Conservation (phyloP, 2,888 invertebrate genomes). For the Parascotia fuliginaria region DNA sequence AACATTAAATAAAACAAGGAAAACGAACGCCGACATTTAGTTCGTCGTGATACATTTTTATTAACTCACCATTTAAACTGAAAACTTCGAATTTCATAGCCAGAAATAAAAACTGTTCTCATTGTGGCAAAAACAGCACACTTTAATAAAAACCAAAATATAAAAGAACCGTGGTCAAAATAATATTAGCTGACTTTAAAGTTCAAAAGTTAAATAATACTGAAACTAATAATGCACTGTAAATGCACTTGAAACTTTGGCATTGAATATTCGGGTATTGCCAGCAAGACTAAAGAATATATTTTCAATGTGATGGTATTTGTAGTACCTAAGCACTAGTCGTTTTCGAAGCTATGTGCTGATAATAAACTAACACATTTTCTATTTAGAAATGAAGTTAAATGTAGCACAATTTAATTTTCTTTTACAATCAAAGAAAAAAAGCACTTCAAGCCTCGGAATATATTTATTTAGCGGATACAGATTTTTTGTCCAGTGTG, state of each 20-base stretch:
- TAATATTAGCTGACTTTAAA: conserved; percentile 51
- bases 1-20: not conserved
- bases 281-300: not conserved
- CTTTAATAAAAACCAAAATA: not conserved
- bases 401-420: too few relatives aligned
- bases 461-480: too few relatives aligned
- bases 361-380: too few relatives aligned
- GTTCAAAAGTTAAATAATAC: conserved; percentile 47
- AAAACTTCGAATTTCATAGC: conserved; percentile 19
- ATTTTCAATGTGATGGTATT: too few relatives aligned
- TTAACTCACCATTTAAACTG: conserved; percentile 16
- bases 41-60: not conserved
- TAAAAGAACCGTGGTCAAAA: conserved; percentile 45
- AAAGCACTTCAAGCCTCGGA: too few relatives aligned
- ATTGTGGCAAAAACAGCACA: conserved; percentile 44
- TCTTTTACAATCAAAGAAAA: too few relatives aligned
- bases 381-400: too few relatives aligned
- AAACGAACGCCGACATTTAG: not conserved
- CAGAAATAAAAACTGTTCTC: conserved; percentile 34
- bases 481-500: too few relatives aligned
- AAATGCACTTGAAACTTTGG: conserved; percentile 44
- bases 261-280: conserved; percentile 16
- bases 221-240: conserved; percentile 45
- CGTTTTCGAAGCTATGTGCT: too few relatives aligned
- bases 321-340: too few relatives aligned